phyloP scores from a whole-genome alignment of 2,888 invertebrate species.

The Palloptera scutellata region DNA sequence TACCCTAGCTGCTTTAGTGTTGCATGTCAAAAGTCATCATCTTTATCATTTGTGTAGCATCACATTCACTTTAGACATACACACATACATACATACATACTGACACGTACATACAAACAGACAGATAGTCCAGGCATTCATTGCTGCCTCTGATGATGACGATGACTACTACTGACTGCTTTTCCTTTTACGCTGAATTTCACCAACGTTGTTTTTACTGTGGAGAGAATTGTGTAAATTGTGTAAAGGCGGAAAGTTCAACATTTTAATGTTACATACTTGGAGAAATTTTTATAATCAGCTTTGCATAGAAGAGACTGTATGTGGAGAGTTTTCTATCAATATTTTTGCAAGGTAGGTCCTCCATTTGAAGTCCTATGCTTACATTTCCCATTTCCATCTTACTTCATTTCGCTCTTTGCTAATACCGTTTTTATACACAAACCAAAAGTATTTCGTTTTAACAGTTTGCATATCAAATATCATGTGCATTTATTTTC shows the following conservation, averaged over 20 bases:
- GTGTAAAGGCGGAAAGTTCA: neutral
- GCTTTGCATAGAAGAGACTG: too few relatives aligned
- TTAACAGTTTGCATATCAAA: too few relatives aligned
- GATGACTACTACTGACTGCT: constrained; percentile 15
- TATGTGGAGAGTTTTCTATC: too few relatives aligned
- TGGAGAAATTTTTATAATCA: too few relatives aligned
- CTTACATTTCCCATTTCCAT: too few relatives aligned
- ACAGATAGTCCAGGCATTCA: neutral
- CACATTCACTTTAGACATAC: constrained; percentile 10
- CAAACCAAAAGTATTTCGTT: too few relatives aligned
- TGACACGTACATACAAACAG: neutral
- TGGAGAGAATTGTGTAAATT: constrained; percentile 52
- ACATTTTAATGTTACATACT: too few relatives aligned
- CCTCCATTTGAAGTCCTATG: too few relatives aligned
- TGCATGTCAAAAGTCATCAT: constrained; percentile 56
- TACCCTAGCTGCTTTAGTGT: constrained; percentile 21
- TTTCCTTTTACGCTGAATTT: neutral
- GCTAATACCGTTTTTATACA: too few relatives aligned
- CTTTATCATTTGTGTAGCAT: constrained; percentile 42
- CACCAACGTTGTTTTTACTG: constrained; percentile 40
- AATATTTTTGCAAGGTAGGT: too few relatives aligned
- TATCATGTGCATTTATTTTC: too few relatives aligned
- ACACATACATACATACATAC: constrained; percentile 3
- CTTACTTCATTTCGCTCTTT: too few relatives aligned
- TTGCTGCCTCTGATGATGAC: constrained; percentile 11